Evolutionary conservation across 2,888 invertebrate species (phyloP).

Genomic region (Acleris sparsana): DNA sequence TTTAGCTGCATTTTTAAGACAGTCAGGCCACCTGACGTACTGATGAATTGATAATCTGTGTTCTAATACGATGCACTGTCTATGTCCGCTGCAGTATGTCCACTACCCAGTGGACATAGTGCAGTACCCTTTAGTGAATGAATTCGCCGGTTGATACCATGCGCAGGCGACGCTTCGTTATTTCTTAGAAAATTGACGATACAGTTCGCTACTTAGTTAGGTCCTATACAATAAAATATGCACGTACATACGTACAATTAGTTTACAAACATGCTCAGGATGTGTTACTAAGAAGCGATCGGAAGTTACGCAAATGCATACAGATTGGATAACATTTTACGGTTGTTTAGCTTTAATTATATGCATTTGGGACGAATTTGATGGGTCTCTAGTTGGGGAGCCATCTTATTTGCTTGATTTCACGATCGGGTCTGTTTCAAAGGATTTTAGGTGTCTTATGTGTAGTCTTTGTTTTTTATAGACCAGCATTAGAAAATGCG

Average conservation of each 20-base stretch:
- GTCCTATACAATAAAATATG: not conserved
- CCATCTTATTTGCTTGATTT: conserved; percentile 1
- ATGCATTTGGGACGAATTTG: conserved; percentile 18
- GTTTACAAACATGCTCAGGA: conserved; percentile 25
- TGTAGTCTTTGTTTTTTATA: too few relatives aligned
- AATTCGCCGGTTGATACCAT: too few relatives aligned
- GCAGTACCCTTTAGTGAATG: too few relatives aligned
- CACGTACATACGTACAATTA: not conserved
- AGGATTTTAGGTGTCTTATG: not conserved
- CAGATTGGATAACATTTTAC: conserved; percentile 11
- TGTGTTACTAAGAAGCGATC: conserved; percentile 12
- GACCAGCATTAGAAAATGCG: too few relatives aligned
- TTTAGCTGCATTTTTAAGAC: too few relatives aligned
- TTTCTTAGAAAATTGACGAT: too few relatives aligned
- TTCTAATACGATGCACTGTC: too few relatives aligned
- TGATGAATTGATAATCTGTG: too few relatives aligned
- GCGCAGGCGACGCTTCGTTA: too few relatives aligned
- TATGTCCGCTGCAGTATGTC: too few relatives aligned
- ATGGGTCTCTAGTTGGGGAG: conserved; percentile 5
- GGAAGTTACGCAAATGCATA: conserved; percentile 22
- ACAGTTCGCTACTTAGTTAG: not conserved
- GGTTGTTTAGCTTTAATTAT: conserved; percentile 21
- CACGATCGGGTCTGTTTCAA: not conserved
- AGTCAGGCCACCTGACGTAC: too few relatives aligned
- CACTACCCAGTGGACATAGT: too few relatives aligned